Conservation (phyloP, 2,797 vertebrate genomes). For the Cossypha heuglini region DNA sequence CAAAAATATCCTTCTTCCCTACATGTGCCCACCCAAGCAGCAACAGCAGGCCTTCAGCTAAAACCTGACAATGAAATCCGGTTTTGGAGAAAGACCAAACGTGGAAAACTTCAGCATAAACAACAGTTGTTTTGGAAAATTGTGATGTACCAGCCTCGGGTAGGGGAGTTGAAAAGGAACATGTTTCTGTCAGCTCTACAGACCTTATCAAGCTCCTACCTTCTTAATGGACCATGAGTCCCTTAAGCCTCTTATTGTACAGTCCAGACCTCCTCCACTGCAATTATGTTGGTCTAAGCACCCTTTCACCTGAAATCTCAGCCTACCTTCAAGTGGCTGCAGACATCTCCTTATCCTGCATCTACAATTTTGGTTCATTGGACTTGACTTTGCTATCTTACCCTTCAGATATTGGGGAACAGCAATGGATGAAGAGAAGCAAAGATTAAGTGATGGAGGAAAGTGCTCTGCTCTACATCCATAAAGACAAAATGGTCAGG, state of each 20-base stretch:
- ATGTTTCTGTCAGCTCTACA: not conserved
- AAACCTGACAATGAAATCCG: conserved; percentile 10
- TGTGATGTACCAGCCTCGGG: not conserved
- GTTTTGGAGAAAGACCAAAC: conserved; percentile 2
- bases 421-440: not conserved
- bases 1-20: not conserved
- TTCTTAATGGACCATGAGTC: not conserved
- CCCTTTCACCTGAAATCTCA: not conserved
- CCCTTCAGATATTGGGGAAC: not conserved
- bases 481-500: not conserved
- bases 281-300: not conserved
- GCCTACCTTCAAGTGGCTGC: not conserved
- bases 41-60: conserved; percentile 32
- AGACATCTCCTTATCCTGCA: not conserved
- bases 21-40: conserved; percentile 23
- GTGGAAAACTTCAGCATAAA: not conserved
- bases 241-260: not conserved
- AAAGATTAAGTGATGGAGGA: not conserved
- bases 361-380: not conserved
- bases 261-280: not conserved
- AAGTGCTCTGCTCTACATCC: not conserved
- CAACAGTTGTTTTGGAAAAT: conserved; percentile 13
- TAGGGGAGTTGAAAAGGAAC: not conserved
- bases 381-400: too few relatives aligned
- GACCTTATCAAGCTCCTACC: not conserved